Percentiles rank a stretch among this genome's conserved stretches.
Evolutionary conservation across 1,140 invertebrate genomes (phyloP).

Genomic region (Scaptomyza pallida): DNA sequence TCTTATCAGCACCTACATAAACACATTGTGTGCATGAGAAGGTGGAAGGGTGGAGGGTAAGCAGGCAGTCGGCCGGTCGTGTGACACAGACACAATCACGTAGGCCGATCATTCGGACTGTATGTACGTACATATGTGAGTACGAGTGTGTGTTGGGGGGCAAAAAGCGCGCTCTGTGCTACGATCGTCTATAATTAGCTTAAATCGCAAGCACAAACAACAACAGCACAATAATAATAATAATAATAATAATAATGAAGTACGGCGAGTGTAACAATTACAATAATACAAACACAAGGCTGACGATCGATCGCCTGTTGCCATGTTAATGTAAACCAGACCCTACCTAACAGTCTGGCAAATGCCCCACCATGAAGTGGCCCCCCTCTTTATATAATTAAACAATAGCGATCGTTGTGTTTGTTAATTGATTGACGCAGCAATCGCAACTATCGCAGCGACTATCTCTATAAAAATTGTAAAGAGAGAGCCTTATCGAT

Average conservation of each 20-base stretch:
- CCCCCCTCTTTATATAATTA: constrained; percentile 12
- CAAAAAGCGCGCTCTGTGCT: constrained; percentile 33
- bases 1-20: constrained; percentile 65
- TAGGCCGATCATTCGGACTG: constrained; percentile 46
- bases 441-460: too few relatives aligned
- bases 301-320: constrained; percentile 46
- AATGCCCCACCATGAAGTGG: neutral
- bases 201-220: constrained; percentile 31
- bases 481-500: constrained; percentile 56
- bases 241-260: constrained; percentile 9
- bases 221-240: constrained; percentile 5
- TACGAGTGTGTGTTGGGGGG: constrained; percentile 10
- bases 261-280: constrained; percentile 29
- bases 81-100: constrained; percentile 79
- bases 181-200: constrained; percentile 67
- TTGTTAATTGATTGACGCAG: constrained; percentile 67
- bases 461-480: constrained; percentile 38
- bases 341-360: constrained; percentile 54
- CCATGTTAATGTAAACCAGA: constrained; percentile 65
- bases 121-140: constrained; percentile 19
- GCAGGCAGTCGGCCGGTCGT: constrained; percentile 56
- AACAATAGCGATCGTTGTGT: constrained; percentile 30
- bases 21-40: constrained; percentile 8
- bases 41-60: constrained; percentile 2
- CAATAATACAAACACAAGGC: constrained; percentile 26